These are phyloP conservation scores for Cephalopterus ornatus DNA, from an alignment of 2,113 vertebrate genomes.

Conservation along the genomic window DNA sequence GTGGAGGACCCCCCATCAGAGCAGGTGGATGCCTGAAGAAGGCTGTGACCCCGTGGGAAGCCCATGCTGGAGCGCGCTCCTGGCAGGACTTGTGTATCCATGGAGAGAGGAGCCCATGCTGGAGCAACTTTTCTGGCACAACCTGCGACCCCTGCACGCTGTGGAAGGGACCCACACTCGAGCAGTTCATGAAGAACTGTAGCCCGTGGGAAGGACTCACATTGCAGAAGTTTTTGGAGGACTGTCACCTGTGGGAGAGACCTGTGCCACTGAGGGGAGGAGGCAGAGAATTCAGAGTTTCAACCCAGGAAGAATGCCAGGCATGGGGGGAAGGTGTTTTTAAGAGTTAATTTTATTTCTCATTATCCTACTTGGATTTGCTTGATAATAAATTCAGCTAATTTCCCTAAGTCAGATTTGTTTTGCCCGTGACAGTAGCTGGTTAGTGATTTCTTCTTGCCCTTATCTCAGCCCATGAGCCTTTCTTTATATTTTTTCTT, in stretches of 20 bases:
- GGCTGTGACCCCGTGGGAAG: not conserved
- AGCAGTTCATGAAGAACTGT: not conserved
- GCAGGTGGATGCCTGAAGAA: not conserved
- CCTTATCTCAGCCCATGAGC: not conserved
- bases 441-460: not conserved
- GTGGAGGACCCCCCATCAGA: not conserved
- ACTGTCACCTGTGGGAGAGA: not conserved
- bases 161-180: not conserved
- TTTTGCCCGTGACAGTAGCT: not conserved
- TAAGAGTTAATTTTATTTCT: not conserved
- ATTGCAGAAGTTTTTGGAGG: not conserved
- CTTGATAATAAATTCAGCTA: not conserved
- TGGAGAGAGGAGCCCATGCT: not conserved
- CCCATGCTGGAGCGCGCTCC: not conserved
- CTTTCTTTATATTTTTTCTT: not conserved
- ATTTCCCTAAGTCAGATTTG: not conserved
- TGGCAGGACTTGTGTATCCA: not conserved
- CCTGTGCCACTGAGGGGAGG: not conserved
- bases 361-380: not conserved
- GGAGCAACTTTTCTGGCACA: not conserved
- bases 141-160: not conserved
- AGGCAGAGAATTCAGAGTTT: not conserved
- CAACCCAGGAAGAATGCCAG: not conserved
- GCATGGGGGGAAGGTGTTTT: rapidly evolving
- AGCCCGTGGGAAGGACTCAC: not conserved